phyloP scores from a whole-genome alignment of 2,888 invertebrate species.

The Drosophila testacea region DNA sequence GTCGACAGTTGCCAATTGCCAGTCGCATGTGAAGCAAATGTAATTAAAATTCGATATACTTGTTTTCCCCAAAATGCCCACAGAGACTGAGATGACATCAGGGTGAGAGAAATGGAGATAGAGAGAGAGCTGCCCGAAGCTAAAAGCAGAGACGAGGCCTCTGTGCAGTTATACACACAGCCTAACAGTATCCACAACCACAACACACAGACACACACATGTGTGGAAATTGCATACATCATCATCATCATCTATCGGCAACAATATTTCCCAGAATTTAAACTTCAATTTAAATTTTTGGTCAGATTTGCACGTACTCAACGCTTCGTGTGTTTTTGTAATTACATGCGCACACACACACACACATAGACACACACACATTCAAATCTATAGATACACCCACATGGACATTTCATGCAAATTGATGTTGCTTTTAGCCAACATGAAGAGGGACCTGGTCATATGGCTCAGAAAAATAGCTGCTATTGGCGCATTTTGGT shows the following conservation, averaged over 20 bases:
- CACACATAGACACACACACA: slow-evolving; percentile 31
- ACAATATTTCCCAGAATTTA: slow-evolving; percentile 71
- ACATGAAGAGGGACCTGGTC: slow-evolving; percentile 40
- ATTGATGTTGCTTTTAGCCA: slow-evolving; percentile 77
- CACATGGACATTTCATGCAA: slow-evolving; percentile 65
- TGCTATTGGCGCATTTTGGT: slow-evolving; percentile 58
- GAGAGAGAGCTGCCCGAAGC: slow-evolving; percentile 9
- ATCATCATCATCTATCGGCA: slow-evolving; percentile 53
- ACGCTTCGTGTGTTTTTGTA: slow-evolving; percentile 73
- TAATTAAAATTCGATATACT: slow-evolving; percentile 82
- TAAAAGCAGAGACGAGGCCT: slow-evolving; percentile 38
- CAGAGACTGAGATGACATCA: slow-evolving; percentile 55
- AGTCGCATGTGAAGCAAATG: slow-evolving; percentile 71
- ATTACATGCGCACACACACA: slow-evolving; percentile 66
- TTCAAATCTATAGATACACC: slow-evolving; percentile 16
- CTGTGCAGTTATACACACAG: slow-evolving; percentile 51
- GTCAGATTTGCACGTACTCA: slow-evolving; percentile 80
- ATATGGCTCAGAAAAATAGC: slow-evolving; percentile 59
- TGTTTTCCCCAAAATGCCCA: slow-evolving; percentile 75
- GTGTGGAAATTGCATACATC: slow-evolving; percentile 63
- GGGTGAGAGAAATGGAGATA: slow-evolving; percentile 11
- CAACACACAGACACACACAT: slow-evolving; percentile 5
- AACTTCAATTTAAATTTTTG: slow-evolving; percentile 81
- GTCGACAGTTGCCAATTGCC: slow-evolving; percentile 21
- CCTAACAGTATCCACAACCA: slow-evolving; percentile 47